These are phyloP conservation scores for Tiaroga cobitis DNA, from an alignment of 2,797 vertebrate species.

Conservation along the genomic window DNA sequence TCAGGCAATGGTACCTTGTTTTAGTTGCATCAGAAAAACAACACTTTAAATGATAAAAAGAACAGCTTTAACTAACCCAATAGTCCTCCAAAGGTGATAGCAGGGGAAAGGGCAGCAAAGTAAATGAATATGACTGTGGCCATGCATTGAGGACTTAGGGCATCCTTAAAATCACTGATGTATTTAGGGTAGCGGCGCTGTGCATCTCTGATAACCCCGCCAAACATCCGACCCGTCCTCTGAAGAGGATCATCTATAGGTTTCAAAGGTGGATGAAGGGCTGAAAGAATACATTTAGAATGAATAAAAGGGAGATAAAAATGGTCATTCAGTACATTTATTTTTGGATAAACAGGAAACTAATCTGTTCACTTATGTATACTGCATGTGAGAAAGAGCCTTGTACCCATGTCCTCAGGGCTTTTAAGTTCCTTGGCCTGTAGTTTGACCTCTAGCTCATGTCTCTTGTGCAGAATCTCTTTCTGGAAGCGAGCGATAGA, in stretches of 20 bases:
- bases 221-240: constrained; percentile 88
- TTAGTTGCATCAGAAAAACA: neutral
- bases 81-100: constrained; percentile 95
- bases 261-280: constrained; percentile 72
- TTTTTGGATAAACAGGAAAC: neutral
- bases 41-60: neutral
- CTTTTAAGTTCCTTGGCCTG: constrained; percentile 86
- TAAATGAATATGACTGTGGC: constrained; percentile 97
- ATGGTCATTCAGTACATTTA: neutral
- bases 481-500: constrained; percentile 93
- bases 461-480: constrained; percentile 93
- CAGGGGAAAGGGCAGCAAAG: constrained; percentile 93
- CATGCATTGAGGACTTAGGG: constrained; percentile 91
- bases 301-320: neutral
- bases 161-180: constrained; percentile 92
- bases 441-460: constrained; percentile 86
- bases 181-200: constrained; percentile 91
- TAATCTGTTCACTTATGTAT: neutral
- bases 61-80: constrained; percentile 78
- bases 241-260: constrained; percentile 85
- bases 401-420: constrained; percentile 85
- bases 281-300: constrained; percentile 53
- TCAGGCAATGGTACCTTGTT: neutral
- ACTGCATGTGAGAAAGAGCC: neutral
- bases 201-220: constrained; percentile 88